These are phyloP conservation scores for Leptura quadrifasciata DNA, from an alignment of 2,888 invertebrate genomes.

Conservation along the genomic window DNA sequence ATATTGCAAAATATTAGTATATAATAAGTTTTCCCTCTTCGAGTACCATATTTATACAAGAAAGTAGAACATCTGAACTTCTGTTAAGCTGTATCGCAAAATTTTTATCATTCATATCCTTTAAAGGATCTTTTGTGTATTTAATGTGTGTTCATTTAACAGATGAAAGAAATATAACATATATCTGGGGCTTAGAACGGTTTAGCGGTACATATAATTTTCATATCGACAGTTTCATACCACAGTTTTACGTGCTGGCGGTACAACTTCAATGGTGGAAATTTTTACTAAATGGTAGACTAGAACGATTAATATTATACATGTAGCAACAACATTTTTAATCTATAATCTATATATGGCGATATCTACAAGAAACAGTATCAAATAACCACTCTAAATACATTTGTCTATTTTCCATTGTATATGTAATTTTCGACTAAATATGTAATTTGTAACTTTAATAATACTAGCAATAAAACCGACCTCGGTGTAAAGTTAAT, in stretches of 20 bases:
- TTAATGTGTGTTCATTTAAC: neutral
- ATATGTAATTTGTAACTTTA: conserved; percentile 14
- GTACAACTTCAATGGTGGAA: conserved; percentile 7
- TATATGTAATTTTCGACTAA: conserved; percentile 1
- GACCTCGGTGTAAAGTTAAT: neutral
- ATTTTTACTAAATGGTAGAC: neutral
- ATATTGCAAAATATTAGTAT: too few relatives aligned
- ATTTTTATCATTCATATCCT: too few relatives aligned
- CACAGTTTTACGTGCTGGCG: neutral
- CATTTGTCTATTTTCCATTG: neutral
- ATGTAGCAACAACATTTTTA: neutral
- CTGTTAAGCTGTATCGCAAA: too few relatives aligned
- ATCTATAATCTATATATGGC: neutral
- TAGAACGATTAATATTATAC: neutral
- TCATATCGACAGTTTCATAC: neutral
- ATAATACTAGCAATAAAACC: neutral
- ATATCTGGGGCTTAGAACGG: neutral
- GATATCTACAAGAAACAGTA: neutral
- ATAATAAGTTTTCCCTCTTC: too few relatives aligned
- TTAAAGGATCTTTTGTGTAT: too few relatives aligned
- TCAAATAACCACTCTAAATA: neutral
- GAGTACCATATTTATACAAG: too few relatives aligned
- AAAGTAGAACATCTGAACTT: too few relatives aligned
- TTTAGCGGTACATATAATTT: neutral
- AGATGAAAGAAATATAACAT: neutral